Base-by-base conservation (phyloP, 2,888 invertebrate species). In the Rambutsinella grinnellia region DNA sequence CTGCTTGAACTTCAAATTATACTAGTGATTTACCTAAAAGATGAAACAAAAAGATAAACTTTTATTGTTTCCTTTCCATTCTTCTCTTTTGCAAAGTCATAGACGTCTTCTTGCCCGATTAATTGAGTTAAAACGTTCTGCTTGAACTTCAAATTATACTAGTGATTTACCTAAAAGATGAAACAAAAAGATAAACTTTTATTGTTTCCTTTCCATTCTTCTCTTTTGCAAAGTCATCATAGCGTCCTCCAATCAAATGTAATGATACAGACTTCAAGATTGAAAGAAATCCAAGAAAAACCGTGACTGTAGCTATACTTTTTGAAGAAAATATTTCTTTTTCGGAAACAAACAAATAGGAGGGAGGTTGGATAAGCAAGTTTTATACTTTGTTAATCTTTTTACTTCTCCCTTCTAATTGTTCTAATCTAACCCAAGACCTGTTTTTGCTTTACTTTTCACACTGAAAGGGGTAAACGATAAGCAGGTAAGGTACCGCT, bases 81-180 rank as follows among this genome's bases (percentile, higher is more conserved):
- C 75, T 68, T 75, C 19, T 65, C 63, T 66, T 51, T 74, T 49
- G 46, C 27, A 56, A 65, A 49, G 65, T 28, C 57, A 28, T 57
- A n/a, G n/a, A n/a, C n/a, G n/a, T n/a, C n/a, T n/a, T n/a, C n/a
- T n/a, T n/a, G n/a, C n/a, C n/a, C n/a, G n/a, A n/a, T n/a, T 78
- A 78, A 78, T 78, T 78, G 78, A 78, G 78, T 78, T 74, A 78
- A 74, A 78, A 68, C 78, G 78, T 72, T 78, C 17, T 49, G 71
- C 27, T 67, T 77, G 71, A 71, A 72, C 67, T 57, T 77, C 57
- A 77, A 77, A 26, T 71, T 71, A 65, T 49, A 21, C 72, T 65
- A 66, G 74, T 74, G 74, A 74, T 67, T 67, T 67, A 75, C 62
- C 56, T 44, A 46, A 61, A 62, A 44, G 51, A 74, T 74, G 74